Percentiles rank a stretch among this genome's conserved stretches.
phyloP scores from a whole-genome alignment of 2,113 vertebrate genomes.

The Zosterops japonicus region DNA sequence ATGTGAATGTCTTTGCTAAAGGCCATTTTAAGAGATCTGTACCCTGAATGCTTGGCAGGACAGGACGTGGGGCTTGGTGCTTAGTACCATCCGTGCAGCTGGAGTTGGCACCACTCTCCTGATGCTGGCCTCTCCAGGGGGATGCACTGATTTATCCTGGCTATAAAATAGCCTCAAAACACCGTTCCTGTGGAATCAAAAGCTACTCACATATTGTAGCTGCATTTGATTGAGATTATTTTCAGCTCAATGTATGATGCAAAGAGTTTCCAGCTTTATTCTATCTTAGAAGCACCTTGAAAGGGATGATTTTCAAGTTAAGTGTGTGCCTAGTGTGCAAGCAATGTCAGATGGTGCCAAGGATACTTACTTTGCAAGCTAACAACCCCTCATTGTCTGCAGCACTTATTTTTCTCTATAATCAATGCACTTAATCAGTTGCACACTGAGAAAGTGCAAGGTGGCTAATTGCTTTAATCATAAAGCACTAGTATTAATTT shows the following conservation, averaged over 20 bases:
- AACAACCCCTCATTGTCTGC: neutral
- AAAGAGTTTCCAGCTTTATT: neutral
- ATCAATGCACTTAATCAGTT: constrained; percentile 34
- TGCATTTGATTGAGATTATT: neutral
- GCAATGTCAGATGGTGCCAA: neutral
- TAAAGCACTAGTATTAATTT: constrained; percentile 53
- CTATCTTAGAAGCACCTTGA: neutral
- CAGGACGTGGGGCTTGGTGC: neutral
- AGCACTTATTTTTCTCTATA: neutral
- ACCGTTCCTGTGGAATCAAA: neutral
- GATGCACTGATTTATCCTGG: neutral
- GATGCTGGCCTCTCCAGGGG: neutral
- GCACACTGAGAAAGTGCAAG: constrained; percentile 36
- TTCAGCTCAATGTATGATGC: neutral
- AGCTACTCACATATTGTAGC: neutral
- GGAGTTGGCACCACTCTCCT: neutral
- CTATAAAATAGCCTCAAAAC: neutral
- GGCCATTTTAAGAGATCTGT: neutral
- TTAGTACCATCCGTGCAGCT: neutral
- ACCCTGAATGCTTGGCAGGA: neutral
- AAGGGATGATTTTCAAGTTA: neutral
- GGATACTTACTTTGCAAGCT: neutral
- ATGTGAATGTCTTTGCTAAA: neutral
- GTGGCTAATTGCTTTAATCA: constrained; percentile 26
- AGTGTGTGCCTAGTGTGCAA: neutral